phyloP scores from a whole-genome alignment of 2,113 vertebrate species.

The Oxyura jamaicensis region DNA sequence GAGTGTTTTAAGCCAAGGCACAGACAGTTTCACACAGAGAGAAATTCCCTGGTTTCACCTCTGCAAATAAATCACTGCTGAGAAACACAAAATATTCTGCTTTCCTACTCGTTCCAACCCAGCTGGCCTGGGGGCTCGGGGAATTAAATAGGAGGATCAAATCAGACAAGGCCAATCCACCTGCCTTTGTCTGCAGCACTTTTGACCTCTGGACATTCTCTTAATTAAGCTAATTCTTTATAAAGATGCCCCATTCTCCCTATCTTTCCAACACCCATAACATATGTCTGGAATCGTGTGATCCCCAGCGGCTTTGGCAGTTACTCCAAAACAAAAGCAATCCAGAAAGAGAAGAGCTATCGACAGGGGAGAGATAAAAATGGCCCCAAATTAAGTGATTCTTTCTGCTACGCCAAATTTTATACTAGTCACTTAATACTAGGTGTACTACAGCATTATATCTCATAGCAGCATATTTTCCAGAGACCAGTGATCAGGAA shows the following conservation, averaged over 20 bases:
- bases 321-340: neutral
- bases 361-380: neutral
- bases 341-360: neutral
- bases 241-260: neutral
- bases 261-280: neutral
- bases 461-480: neutral
- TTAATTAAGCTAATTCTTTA: neutral
- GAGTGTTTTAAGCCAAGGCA: neutral
- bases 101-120: constrained; percentile 5
- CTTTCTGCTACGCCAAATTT: neutral
- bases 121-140: constrained; percentile 19
- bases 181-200: constrained; percentile 27
- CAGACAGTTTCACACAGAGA: constrained; percentile 32
- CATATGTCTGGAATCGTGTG: neutral
- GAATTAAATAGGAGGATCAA: constrained; percentile 39
- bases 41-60: constrained; percentile 62
- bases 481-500: neutral
- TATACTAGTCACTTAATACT: neutral
- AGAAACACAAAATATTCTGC: constrained; percentile 44
- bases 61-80: constrained; percentile 47
- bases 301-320: neutral
- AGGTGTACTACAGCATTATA: neutral
- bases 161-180: constrained; percentile 10
- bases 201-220: neutral
- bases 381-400: neutral